Evolutionary conservation across 2,113 vertebrate species (phyloP).

Genomic region (Barbus barbus): DNA sequence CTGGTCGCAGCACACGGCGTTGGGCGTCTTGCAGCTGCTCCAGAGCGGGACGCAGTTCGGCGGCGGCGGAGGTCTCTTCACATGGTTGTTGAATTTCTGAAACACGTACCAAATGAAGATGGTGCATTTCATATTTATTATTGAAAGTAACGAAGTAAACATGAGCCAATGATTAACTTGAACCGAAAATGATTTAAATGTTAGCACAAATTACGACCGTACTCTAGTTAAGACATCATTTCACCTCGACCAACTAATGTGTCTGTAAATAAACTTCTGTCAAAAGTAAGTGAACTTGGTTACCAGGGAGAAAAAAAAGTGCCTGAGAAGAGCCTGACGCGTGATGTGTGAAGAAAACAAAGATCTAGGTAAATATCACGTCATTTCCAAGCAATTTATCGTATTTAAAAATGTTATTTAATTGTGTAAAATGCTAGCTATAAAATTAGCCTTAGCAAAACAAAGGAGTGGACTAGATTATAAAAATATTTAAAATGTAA

Average conservation of each 20-base stretch:
- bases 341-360: neutral
- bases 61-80: conserved; percentile 68
- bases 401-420: neutral
- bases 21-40: conserved; percentile 78
- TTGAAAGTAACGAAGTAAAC: neutral
- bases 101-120: neutral
- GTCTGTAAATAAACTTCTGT: neutral
- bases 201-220: neutral
- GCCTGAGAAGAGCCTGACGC: neutral
- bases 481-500: neutral
- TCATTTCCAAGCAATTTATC: neutral
- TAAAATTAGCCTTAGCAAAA: neutral
- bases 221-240: no score
- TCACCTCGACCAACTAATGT: neutral
- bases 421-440: neutral
- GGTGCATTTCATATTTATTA: neutral
- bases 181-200: neutral
- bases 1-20: conserved; percentile 79
- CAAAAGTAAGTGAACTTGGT: neutral
- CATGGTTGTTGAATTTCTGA: conserved; percentile 43
- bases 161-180: no score
- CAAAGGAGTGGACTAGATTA: neutral
- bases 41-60: conserved; percentile 79
- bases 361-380: neutral
- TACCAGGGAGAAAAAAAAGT: neutral